Base-by-base conservation (phyloP, 2,888 invertebrate genomes). In the Oligia latruncula region DNA sequence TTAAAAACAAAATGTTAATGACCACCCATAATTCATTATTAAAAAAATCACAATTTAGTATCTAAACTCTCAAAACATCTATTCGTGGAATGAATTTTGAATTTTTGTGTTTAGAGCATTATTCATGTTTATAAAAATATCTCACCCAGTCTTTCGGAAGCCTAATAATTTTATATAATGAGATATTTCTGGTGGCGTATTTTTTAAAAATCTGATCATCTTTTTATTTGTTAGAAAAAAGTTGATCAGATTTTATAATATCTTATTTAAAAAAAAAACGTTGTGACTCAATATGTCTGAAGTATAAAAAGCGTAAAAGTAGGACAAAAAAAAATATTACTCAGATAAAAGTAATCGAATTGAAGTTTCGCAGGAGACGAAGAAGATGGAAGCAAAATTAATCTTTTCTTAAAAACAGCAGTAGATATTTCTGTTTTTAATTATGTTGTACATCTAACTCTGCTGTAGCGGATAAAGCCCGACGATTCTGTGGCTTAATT, bases 401-500 rank as follows among this genome's bases (percentile, higher is more conserved):
- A 82, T 78, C 4, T 68, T 58, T 82, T 80, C 62, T n/a, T 66
- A 70, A 83, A 77, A 62, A 75, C 72, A 70, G 29, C 68, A 11
- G 64, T 43, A 40, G 60, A n/a, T 74, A 74, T 80, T 86, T 77
- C 74, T 60, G 75, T 78, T 88, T 89, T 88, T 88, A 88, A 90
- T 90, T 87, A 90, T 84, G 77, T 81, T 83, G 78, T 82, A 82
- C 83, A 80, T 88, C 72, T 82, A 86, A 88, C 83, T 88, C 84
- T 75, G 77, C 83, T 71, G 73, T 80, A 83, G 78, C 76, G 83
- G 83, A 88, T 87, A 88, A 35, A 89, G 73, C 76, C 77, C 79
- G 72, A 74, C 81, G 86, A 84, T 90, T 86, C 84, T 87, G 88
- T 80, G 82, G 89, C 82, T 91, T 90, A 85, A 90, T 90, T 89